phyloP scores from a whole-genome alignment of 2,797 vertebrate species.

The Aythya fuligula region DNA sequence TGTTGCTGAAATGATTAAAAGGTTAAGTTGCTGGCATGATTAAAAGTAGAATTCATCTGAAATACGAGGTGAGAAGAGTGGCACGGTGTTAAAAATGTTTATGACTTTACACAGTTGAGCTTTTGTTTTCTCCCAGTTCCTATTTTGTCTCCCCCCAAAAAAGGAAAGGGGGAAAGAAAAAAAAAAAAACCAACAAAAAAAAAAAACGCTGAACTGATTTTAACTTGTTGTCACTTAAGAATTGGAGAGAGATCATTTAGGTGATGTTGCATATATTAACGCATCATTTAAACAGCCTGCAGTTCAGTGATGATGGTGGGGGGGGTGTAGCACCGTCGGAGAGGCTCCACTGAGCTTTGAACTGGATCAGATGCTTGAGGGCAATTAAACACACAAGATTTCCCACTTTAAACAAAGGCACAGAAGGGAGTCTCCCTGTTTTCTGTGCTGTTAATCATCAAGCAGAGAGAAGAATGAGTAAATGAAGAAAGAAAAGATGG shows the following conservation, averaged over 20 bases:
- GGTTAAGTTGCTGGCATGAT: too few relatives aligned
- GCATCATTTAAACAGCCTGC: neutral
- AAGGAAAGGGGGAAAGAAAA: too few relatives aligned
- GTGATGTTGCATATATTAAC: neutral
- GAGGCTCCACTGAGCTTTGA: neutral
- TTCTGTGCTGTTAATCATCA: constrained; percentile 47
- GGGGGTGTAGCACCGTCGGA: neutral
- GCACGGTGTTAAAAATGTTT: neutral
- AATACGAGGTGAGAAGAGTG: neutral
- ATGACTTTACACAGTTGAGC: constrained; percentile 30
- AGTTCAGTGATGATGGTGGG: neutral
- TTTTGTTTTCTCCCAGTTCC: neutral
- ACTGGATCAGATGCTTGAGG: constrained; percentile 15
- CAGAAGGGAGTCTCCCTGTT: constrained; percentile 52
- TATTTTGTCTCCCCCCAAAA: neutral
- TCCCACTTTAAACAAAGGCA: constrained; percentile 63
- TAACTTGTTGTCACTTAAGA: constrained; percentile 48
- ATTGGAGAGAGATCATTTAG: constrained; percentile 31
- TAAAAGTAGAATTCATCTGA: neutral
- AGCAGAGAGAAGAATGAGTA: constrained; percentile 31
- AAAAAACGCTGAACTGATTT: neutral
- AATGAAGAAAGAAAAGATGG: neutral
- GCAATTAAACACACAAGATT: constrained; percentile 57
- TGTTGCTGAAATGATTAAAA: neutral
- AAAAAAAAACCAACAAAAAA: too few relatives aligned